Base-by-base conservation (phyloP, 2,797 vertebrate species). In the Manis javanica region DNA sequence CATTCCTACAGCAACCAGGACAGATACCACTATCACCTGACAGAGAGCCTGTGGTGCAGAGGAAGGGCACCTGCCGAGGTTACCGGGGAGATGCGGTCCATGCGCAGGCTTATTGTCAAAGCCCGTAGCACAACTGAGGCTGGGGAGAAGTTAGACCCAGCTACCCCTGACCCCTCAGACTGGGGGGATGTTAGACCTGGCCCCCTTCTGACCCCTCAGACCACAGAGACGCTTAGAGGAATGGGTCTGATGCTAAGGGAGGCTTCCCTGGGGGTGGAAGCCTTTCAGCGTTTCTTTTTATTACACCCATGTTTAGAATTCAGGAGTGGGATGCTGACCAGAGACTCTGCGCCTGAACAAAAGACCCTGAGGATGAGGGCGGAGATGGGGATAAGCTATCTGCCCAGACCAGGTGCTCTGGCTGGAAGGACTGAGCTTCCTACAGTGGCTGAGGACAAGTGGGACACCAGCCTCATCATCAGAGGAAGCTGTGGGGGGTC, bases 361-460 rank as follows among this genome's bases (percentile, higher is more conserved):
- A 96, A 97, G 77, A 71, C 71, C 57, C 90, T 51, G 92, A 51
- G 84, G 34, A 87, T 34, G 1, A 63, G 94, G 83, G n/a, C 6
- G 5, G 31, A 53, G 53, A 9, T 31, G 89, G 82, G 46, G 46
- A 46, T 46, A 46, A 46, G 12, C 46, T 46, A 46, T 46, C 11
- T 2, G 10, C 46, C 46, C 46, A 46, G 46, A 68, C 71, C 9
- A 2, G 23, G 69, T 10, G 26, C 13, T n/a, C n/a, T 39, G 75
- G 68, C 46, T 87, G 75, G 61, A 91, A 97, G 92, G 61, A 26
- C 79, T 66, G 88, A 94, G 93, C 63, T 37, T 96, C 78, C 57
- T n/a, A 87, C 53, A 94, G 59, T 68, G 96, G 81, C 72, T 71
- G 87, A 19, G 37, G 84, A 90, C 31, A 78, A 93, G 81, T 81